Conservation (phyloP, 2,113 vertebrate genomes). For the Lophius piscatorius region DNA sequence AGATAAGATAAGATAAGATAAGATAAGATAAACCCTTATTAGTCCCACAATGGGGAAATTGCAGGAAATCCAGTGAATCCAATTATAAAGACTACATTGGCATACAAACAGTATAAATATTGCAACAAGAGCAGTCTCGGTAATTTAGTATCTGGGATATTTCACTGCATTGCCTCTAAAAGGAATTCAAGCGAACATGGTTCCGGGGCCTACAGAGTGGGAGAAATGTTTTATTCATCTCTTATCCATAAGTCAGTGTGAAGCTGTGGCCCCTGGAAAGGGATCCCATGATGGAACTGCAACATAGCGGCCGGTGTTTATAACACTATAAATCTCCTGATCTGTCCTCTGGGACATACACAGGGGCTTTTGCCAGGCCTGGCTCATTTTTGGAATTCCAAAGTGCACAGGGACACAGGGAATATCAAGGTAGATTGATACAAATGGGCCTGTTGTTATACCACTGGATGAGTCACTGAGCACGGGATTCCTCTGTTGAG, state of each 20-base stretch:
- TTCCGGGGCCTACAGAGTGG: slow-evolving; percentile 38
- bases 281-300: slow-evolving; percentile 54
- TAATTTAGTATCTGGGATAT: slow-evolving; percentile 19
- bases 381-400: slow-evolving; percentile 45
- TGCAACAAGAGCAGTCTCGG: background rate
- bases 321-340: slow-evolving; percentile 58
- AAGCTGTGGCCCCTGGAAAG: slow-evolving; percentile 45
- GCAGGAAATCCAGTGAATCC: background rate
- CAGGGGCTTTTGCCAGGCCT: slow-evolving; percentile 47
- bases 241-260: slow-evolving; percentile 61
- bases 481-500: slow-evolving; percentile 18
- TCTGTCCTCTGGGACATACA: slow-evolving; percentile 60
- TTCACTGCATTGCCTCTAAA: slow-evolving; percentile 47
- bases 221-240: slow-evolving; percentile 73
- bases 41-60: too few species aligned
- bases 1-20: too few species aligned
- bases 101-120: background rate
- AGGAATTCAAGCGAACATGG: slow-evolving; percentile 59
- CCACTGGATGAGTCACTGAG: slow-evolving; percentile 35
- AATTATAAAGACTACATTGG: background rate
- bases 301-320: slow-evolving; percentile 51
- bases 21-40: too few species aligned
- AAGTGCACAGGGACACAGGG: slow-evolving; percentile 41
- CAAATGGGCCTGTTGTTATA: slow-evolving; percentile 25
- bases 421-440: slow-evolving; percentile 31